Conservation (phyloP, 2,888 invertebrate genomes). For the Lepidocyrtinus sp. region DNA sequence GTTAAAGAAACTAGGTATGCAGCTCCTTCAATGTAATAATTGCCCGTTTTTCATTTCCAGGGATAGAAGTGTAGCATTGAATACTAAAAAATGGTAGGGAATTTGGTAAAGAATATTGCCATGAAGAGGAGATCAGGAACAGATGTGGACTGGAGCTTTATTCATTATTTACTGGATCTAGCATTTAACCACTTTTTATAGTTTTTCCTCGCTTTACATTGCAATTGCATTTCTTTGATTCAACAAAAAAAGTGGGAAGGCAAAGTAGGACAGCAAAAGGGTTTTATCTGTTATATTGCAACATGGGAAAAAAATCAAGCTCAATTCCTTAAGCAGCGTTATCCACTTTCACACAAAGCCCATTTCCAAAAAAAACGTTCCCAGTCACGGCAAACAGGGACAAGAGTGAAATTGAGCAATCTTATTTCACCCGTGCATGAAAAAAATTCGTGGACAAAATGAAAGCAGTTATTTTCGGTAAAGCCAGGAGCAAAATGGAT, state of each 20-base stretch:
- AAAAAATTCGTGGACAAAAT: not conserved
- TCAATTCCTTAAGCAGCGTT: not conserved
- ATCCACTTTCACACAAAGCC: not conserved
- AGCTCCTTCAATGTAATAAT: slow-evolving; percentile 14
- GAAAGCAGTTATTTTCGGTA: slow-evolving; percentile 11
- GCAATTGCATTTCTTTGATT: slow-evolving; percentile 21
- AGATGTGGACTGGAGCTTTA: slow-evolving; percentile 17
- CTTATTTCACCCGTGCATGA: slow-evolving; percentile 18
- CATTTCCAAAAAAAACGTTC: slow-evolving; percentile 14
- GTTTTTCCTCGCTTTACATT: slow-evolving; percentile 9
- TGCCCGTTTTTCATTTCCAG: slow-evolving; percentile 20
- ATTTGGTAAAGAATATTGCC: too few relatives aligned
- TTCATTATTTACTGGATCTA: slow-evolving; percentile 16
- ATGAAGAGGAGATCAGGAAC: slow-evolving; percentile 16
- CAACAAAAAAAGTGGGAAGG: slow-evolving; percentile 1
- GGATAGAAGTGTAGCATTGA: not conserved
- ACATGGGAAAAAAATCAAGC: not conserved
- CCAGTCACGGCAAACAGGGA: not conserved
- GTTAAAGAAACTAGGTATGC: not conserved
- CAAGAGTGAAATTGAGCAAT: slow-evolving; percentile 16
- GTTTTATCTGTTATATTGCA: not conserved
- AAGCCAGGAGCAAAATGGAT: not conserved
- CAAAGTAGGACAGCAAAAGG: slow-evolving; percentile 14
- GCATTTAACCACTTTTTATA: slow-evolving; percentile 18
- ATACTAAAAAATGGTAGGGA: too few relatives aligned